Evolutionary conservation across 1,140 invertebrate genomes (phyloP).

Genomic region (Diuraphis noxia): DNA sequence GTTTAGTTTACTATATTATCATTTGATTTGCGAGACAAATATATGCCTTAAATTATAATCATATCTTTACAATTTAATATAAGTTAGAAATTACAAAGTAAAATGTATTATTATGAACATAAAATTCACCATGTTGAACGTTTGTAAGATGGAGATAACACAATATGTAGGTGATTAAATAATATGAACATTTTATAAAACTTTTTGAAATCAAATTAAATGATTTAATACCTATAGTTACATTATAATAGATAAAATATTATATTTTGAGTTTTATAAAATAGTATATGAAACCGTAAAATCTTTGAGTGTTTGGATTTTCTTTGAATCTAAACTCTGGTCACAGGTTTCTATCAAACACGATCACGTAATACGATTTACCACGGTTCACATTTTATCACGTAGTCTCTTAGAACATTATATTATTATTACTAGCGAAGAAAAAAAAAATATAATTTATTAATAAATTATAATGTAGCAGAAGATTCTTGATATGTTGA

Average conservation of each 20-base stretch:
- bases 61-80: too few species aligned
- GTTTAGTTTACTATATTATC: too few species aligned
- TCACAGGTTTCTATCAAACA: neutral
- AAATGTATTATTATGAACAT: too few species aligned
- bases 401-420: neutral
- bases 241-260: neutral
- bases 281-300: neutral
- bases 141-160: too few species aligned
- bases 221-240: too few species aligned
- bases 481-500: neutral
- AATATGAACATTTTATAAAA: neutral
- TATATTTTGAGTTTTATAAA: neutral
- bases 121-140: too few species aligned
- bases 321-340: too few species aligned
- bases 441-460: neutral
- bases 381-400: neutral
- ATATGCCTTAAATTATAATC: too few species aligned
- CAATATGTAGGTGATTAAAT: too few species aligned
- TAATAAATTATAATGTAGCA: neutral
- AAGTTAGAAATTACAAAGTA: too few species aligned
- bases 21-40: too few species aligned
- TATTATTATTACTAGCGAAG: neutral
- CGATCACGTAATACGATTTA: neutral
- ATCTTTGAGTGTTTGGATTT: neutral
- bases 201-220: neutral